phyloP scores from a whole-genome alignment of 2,797 vertebrate species.

The Capromys pilorides region DNA sequence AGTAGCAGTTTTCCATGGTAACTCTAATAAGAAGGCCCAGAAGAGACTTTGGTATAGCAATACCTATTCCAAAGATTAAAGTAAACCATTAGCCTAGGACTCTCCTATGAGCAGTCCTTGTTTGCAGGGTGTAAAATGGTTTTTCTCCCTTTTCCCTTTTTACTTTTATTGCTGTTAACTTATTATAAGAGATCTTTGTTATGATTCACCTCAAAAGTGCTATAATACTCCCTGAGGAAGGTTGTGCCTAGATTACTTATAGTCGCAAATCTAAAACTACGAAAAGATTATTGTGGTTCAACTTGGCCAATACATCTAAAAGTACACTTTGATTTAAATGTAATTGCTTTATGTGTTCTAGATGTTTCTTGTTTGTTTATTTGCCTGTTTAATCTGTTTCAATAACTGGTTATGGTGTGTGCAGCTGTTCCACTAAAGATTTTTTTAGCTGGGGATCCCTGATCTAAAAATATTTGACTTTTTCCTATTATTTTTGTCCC shows the following conservation, averaged over 20 bases:
- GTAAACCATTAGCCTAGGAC: neutral
- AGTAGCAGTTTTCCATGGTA: neutral
- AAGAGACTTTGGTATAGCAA: neutral
- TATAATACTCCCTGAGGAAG: neutral
- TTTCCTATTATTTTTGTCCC: neutral
- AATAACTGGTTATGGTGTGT: neutral
- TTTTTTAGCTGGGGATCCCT: neutral
- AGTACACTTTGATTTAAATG: neutral
- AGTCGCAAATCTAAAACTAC: neutral
- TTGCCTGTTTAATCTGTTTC: neutral
- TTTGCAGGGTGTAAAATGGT: neutral
- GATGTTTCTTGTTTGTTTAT: neutral
- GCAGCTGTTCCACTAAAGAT: neutral
- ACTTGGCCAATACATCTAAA: neutral
- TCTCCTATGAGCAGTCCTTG: neutral
- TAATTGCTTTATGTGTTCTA: neutral
- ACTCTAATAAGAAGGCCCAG: neutral
- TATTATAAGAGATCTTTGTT: neutral
- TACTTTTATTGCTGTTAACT: neutral
- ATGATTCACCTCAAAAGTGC: neutral
- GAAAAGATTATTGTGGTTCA: neutral
- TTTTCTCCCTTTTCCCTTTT: neutral
- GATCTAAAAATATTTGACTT: neutral
- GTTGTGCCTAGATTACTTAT: neutral
- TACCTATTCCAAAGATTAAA: neutral